Percentiles rank a stretch among this genome's conserved stretches.
These are phyloP conservation scores for Dolichallabes microphthalmus DNA, from an alignment of 2,113 vertebrate genomes.

Conservation along the genomic window DNA sequence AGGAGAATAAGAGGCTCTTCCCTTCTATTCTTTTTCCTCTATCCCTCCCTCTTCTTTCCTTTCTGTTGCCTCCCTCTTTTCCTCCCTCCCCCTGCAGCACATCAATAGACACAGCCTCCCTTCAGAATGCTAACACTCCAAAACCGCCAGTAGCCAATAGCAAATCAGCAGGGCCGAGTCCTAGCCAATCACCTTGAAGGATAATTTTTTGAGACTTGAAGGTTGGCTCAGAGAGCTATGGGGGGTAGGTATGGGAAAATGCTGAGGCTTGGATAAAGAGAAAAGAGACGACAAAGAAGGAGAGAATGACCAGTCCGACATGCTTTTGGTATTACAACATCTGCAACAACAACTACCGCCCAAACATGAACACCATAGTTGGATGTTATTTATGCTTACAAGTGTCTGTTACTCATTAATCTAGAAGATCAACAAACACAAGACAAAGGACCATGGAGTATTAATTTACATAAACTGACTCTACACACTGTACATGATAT, in stretches of 20 bases:
- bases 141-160: conserved; percentile 54
- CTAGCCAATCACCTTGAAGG: conserved; percentile 51
- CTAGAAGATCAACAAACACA: neutral
- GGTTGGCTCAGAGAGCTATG: conserved; percentile 32
- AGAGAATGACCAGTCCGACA: neutral
- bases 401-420: neutral
- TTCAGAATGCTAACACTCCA: conserved; percentile 42
- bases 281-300: conserved; percentile 12
- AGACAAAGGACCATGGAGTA: too few relatives aligned
- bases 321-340: conserved; percentile 27
- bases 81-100: conserved; percentile 48
- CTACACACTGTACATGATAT: neutral
- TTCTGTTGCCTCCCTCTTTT: conserved; percentile 48
- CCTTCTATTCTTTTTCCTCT: conserved; percentile 48
- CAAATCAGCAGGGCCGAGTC: neutral
- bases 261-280: neutral
- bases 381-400: too few relatives aligned
- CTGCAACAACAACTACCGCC: neutral
- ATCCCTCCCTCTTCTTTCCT: conserved; percentile 53
- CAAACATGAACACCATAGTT: neutral
- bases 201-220: conserved; percentile 41
- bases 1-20: conserved; percentile 51
- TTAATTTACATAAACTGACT: neutral
- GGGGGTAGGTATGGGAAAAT: conserved; percentile 37
- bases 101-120: conserved; percentile 48